Evolutionary conservation across 2,888 invertebrate genomes (phyloP).

Genomic region (Neuroscelio doddi): DNA sequence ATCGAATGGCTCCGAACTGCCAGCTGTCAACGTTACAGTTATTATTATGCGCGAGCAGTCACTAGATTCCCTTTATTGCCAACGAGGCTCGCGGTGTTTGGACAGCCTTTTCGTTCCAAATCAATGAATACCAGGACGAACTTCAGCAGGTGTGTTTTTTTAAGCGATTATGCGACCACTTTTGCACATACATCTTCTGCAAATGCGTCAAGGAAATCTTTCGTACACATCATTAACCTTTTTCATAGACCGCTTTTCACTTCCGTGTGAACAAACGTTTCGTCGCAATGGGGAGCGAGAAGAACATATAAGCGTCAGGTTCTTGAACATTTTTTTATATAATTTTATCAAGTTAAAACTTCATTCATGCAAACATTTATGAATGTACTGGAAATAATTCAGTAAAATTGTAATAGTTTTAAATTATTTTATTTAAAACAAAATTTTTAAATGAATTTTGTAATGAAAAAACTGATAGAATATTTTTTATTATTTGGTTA

Average conservation of each 20-base stretch:
- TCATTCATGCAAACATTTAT: no score
- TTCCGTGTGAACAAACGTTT: not conserved
- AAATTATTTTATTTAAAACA: no score
- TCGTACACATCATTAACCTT: conserved; percentile 1
- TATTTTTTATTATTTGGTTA: no score
- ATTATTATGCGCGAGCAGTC: conserved; percentile 1
- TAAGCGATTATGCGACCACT: conserved; percentile 16
- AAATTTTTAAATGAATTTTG: no score
- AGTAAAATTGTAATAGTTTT: no score
- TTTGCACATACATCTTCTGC: not conserved
- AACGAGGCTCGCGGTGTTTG: conserved; percentile 18
- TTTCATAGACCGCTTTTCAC: not conserved
- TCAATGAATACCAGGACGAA: conserved; percentile 9
- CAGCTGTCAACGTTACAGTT: conserved; percentile 20
- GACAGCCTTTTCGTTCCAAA: conserved; percentile 24
- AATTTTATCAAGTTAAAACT: no score
- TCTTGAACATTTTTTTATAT: no score
- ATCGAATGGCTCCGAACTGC: conserved; percentile 5
- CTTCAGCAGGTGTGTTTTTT: conserved; percentile 28
- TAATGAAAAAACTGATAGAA: no score
- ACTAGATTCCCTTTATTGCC: conserved; percentile 5
- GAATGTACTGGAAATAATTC: no score
- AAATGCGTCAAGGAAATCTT: not conserved
- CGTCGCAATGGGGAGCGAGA: no score
- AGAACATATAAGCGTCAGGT: no score